A percentile compares a stretch with the other conserved stretches of the same genome.
Evolutionary conservation across 1,140 invertebrate species (phyloP).

Genomic region (Neotoxoptera formosana): DNA sequence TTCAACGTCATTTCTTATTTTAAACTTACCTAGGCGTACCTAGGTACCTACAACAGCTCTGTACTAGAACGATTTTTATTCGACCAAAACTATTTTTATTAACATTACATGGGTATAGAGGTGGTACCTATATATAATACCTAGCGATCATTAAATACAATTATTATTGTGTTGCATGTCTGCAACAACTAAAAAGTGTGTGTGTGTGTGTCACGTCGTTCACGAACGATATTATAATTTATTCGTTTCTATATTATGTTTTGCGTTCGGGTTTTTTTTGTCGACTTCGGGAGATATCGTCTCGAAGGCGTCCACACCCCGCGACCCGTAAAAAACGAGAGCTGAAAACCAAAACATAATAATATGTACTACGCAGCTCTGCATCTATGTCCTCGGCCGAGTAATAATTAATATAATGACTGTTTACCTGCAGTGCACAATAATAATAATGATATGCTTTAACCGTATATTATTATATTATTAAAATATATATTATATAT

Average conservation of each 20-base stretch:
- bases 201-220: background rate
- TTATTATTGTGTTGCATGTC: background rate
- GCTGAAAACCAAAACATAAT: background rate
- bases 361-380: too few species aligned
- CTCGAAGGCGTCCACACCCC: background rate
- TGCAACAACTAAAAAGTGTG: background rate
- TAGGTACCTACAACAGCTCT: too few species aligned
- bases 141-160: background rate
- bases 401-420: background rate
- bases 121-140: too few species aligned
- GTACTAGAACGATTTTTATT: background rate
- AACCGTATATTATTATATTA: background rate
- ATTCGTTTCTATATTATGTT: background rate
- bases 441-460: background rate
- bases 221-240: background rate
- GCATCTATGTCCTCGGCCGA: background rate
- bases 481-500: background rate
- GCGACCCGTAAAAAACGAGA: background rate
- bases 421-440: slow-evolving; percentile 2
- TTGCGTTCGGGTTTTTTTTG: background rate
- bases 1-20: background rate
- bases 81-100: background rate
- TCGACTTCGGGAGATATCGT: background rate
- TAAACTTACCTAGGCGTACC: background rate
- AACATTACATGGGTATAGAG: too few species aligned